Base-by-base conservation (phyloP, 2,113 vertebrate species). In the Upupa epops region DNA sequence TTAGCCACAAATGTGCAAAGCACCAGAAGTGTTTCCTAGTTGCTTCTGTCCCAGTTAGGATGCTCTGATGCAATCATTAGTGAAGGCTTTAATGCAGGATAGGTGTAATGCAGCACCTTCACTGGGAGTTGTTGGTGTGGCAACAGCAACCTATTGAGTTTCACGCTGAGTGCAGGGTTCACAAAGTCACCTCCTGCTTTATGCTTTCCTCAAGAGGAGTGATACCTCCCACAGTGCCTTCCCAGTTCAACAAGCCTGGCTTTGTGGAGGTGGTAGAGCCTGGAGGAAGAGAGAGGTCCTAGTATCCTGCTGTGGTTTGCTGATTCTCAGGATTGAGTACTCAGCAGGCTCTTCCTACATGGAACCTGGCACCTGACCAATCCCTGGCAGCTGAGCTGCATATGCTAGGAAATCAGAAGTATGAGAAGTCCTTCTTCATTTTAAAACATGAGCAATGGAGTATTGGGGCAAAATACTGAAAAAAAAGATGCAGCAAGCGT, bases 101-200 rank as follows among this genome's bases (percentile, higher is more conserved):
- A 6, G 13, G 21, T 13, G 48, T 10, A 17, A 14, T 4, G 56
- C n/a, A 37, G 51, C 65, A 7, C 49, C 75, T 45, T 19, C 1
- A 0, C 70, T 10, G 16, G 19, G 58, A 60, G 49, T 66, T 13
- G n/a, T 7, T 3, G 1, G n/a, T 52, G 66, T 19, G 52, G 25
- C 56, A 66, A 8, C 54, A 11, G 54, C 0, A 3, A 64, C 40
- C 55, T 31, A 1, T 1, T 3, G 90, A 79, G 54, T 13, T 65
- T 20, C 75, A 36, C 0, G 0, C 58, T 1, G 1, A 55, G 77
- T 2, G 0, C 20, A 10, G 45, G 32, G 55, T 37, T 69, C 18
- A 3, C 0, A 0, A 36, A 9, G 51, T 29, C 49, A 5, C 26
- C 68, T 69, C 31, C 61, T 9, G 11, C 58, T 17, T 64, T 31